Conservation (phyloP, 2,113 vertebrate genomes). For the Tragelaphus strepsiceros region DNA sequence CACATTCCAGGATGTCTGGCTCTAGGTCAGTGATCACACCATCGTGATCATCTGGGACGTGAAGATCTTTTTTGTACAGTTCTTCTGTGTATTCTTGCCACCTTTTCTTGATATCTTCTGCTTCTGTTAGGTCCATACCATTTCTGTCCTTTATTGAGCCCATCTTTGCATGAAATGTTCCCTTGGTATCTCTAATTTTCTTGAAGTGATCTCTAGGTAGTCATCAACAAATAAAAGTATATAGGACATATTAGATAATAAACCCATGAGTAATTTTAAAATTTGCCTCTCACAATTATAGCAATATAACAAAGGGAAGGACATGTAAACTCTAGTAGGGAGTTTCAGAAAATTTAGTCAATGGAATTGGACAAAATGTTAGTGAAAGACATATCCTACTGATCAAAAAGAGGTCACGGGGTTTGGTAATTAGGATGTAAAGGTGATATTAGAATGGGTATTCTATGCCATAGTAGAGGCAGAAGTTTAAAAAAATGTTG, state of each 20-base stretch:
- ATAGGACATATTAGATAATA: background rate
- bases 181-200: no score
- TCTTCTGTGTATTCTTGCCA: no score
- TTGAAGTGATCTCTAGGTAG: background rate
- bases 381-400: background rate
- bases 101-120: no score
- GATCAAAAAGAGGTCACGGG: background rate
- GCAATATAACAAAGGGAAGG: background rate
- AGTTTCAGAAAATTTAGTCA: background rate
- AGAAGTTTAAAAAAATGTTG: background rate
- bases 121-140: no score
- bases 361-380: background rate
- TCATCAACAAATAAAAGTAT: background rate
- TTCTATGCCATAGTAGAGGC: accelerated
- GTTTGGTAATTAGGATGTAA: background rate
- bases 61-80: no score
- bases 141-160: no score
- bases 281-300: background rate
- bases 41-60: no score
- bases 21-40: no score
- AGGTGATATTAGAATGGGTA: background rate
- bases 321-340: background rate
- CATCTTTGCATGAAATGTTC: no score
- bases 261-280: background rate
- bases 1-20: no score